Base-by-base conservation (phyloP, 2,113 vertebrate genomes). In the Tupaia tana region DNA sequence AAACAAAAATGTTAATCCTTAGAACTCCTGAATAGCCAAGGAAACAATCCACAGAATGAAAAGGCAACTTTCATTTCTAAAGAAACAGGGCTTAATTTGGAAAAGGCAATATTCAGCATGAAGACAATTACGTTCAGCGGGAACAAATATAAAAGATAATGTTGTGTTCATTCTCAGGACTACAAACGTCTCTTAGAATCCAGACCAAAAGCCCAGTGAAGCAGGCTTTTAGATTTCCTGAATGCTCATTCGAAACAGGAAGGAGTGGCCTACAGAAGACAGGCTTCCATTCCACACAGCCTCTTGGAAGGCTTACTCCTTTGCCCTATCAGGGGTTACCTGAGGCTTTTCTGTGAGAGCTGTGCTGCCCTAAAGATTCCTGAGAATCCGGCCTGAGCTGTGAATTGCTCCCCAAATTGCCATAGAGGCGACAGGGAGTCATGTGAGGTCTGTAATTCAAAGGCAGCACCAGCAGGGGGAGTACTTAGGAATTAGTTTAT, bases 351-450 rank as follows among this genome's bases (percentile, higher is more conserved):
- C 7, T 20, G 29, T 10, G 9, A n/a, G 27, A 59, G 54, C 73
- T 24, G 0, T 13, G 1, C 25, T 14, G n/a, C 34, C 24, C 0
- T 4, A 4, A 16, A 20, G 3, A 15, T 19, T 54, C 25, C 71
- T 22, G 7, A 52, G 66, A 80, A 75, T n/a, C 74, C 79, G 73
- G 75, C 56, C 69, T 70, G 43, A 20, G 70, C 59, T 69, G 75
- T 81, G 92, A 78, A 73, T 80, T 59, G 79, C 70, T 82, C 74
- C 93, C 70, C 1, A 24, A 75, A 84, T 79, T 43, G 8, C 14
- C 52, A 29, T 31, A 78, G 80, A 92, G 34, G 56, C 31, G 14
- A 24, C 59, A 9, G 43, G 75, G 78, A 71, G 70, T 7, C 27
- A 56, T 18, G 4, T 52, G 54, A 25, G 22, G 79, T 56, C 43